Evolutionary conservation across 2,113 vertebrate genomes (phyloP).

Genomic region (Trinectes maculatus): DNA sequence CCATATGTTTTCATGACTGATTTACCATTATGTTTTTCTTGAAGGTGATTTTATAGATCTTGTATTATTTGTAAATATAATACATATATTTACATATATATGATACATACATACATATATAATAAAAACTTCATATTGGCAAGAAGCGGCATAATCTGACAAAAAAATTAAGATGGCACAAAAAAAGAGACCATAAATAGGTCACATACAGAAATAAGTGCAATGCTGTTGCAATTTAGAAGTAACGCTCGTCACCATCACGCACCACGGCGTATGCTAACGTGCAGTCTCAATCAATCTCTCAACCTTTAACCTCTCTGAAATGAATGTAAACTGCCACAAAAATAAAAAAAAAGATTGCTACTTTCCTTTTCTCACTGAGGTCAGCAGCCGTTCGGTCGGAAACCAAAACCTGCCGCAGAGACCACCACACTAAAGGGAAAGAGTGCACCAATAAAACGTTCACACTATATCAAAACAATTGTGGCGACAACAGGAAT

Average conservation of each 20-base stretch:
- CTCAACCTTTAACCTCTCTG: conserved; percentile 32
- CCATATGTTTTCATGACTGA: no score
- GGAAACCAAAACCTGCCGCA: conserved; percentile 16
- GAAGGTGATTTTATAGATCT: no score
- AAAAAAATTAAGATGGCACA: no score
- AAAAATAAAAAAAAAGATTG: conserved; percentile 34
- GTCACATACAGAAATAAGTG: no score
- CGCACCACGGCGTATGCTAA: not conserved
- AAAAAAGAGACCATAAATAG: no score
- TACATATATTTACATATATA: no score
- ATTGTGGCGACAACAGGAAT: conserved; percentile 76
- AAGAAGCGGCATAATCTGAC: no score
- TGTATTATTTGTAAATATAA: no score
- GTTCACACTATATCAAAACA: conserved; percentile 68
- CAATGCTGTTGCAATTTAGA: not conserved
- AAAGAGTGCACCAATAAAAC: conserved; percentile 52
- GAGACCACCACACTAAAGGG: conserved; percentile 31
- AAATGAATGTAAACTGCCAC: conserved; percentile 2
- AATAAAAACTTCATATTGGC: no score
- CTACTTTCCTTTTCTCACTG: conserved; percentile 10
- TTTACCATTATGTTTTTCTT: no score
- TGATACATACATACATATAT: no score
- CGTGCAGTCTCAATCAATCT: not conserved
- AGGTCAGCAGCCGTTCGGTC: not conserved
- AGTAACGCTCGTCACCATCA: not conserved